Conservation (phyloP, 2,113 vertebrate genomes). For the Chaetodon auriga region DNA sequence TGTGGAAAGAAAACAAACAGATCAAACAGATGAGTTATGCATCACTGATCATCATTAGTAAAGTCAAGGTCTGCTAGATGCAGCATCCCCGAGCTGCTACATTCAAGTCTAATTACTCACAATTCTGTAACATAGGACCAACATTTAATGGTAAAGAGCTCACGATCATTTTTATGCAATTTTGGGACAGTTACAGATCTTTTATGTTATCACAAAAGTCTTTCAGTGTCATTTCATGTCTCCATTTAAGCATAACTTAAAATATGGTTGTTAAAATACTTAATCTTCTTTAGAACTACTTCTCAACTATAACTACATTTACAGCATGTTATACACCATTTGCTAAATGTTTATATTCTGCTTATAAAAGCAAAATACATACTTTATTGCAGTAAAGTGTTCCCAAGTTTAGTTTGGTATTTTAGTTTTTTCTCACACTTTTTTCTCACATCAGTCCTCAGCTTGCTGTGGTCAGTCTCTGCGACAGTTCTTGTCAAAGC, state of each 20-base stretch:
- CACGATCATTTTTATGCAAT: no score
- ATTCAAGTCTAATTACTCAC: not conserved
- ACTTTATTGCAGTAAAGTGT: not conserved
- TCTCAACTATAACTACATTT: not conserved
- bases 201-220: no score
- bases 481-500: not conserved
- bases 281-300: no score
- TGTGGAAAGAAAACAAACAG: not conserved
- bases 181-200: not conserved
- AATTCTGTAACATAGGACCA: not conserved
- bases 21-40: not conserved
- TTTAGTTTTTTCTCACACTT: not conserved
- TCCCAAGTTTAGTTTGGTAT: not conserved
- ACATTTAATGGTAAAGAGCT: no score
- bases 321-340: not conserved
- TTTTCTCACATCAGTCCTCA: not conserved
- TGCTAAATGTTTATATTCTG: not conserved
- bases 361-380: not conserved
- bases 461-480: not conserved
- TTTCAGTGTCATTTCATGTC: no score
- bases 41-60: no score
- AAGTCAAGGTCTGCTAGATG: no score
- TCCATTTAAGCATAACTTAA: no score
- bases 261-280: no score
- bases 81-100: no score